Evolutionary conservation across 2,888 invertebrate genomes (phyloP).

Genomic region (Subacronicta megacephala): DNA sequence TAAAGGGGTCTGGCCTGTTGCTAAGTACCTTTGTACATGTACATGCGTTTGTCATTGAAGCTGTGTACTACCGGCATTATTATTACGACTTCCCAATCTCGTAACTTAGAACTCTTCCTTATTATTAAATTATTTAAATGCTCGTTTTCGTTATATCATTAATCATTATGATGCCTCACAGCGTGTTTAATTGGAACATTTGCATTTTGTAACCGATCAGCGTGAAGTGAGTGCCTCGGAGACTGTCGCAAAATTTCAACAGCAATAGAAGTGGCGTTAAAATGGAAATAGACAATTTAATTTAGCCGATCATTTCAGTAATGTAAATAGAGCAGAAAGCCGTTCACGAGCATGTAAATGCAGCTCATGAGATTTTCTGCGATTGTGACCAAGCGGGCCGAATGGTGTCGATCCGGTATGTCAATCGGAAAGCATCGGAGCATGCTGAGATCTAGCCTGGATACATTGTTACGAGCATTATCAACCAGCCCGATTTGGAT

Average conservation of each 20-base stretch:
- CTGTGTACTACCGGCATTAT: slow-evolving; percentile 79
- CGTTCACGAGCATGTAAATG: slow-evolving; percentile 74
- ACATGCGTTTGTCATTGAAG: slow-evolving; percentile 79
- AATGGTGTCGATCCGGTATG: slow-evolving; percentile 59
- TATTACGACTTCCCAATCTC: slow-evolving; percentile 79
- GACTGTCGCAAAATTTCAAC: slow-evolving; percentile 67
- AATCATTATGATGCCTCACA: slow-evolving; percentile 63
- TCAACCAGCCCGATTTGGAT: slow-evolving; percentile 64
- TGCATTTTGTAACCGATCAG: slow-evolving; percentile 69
- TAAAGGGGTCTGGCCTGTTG: slow-evolving; percentile 86
- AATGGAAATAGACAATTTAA: slow-evolving; percentile 79
- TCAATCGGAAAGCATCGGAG: slow-evolving; percentile 70
- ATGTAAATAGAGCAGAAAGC: slow-evolving; percentile 84
- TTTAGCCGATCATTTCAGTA: slow-evolving; percentile 81
- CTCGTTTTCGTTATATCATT: slow-evolving; percentile 63
- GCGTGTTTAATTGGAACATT: slow-evolving; percentile 67
- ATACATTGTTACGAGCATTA: slow-evolving; percentile 73
- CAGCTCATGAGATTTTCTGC: slow-evolving; percentile 78
- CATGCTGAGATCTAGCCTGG: slow-evolving; percentile 76
- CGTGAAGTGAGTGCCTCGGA: slow-evolving; percentile 61
- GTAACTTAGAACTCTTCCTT: slow-evolving; percentile 75
- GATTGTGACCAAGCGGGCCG: slow-evolving; percentile 73
- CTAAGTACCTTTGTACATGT: slow-evolving; percentile 78
- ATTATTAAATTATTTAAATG: slow-evolving; percentile 77
- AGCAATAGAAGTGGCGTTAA: slow-evolving; percentile 65